phyloP scores from a whole-genome alignment of 2,113 vertebrate genomes.

The Apodemus speciosus region DNA sequence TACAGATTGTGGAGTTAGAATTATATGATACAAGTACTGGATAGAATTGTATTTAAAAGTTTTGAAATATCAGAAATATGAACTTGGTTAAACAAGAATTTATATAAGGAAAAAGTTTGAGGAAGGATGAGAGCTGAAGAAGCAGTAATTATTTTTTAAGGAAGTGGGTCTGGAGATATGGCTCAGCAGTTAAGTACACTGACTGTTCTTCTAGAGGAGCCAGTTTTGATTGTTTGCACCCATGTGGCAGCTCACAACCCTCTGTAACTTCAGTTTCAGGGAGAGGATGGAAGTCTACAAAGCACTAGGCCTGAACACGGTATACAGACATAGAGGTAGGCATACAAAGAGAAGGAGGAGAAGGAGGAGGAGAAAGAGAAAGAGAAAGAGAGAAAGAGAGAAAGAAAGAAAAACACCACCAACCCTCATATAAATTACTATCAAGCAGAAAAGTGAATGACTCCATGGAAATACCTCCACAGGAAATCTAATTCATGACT shows the following conservation, averaged over 20 bases:
- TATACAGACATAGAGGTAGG: neutral
- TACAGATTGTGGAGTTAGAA: neutral
- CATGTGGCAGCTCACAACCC: neutral
- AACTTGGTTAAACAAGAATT: neutral
- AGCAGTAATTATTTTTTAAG: neutral
- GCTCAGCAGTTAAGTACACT: neutral
- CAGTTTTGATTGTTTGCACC: neutral
- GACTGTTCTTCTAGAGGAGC: neutral
- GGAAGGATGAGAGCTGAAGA: neutral
- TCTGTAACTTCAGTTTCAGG: neutral
- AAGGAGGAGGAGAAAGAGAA: too few relatives aligned
- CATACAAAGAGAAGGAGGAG: neutral
- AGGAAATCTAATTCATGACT: constrained; percentile 46
- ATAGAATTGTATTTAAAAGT: neutral
- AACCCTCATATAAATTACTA: neutral
- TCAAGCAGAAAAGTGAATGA: neutral
- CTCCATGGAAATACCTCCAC: neutral
- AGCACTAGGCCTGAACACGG: neutral
- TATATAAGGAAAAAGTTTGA: neutral
- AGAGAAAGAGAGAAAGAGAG: too few relatives aligned
- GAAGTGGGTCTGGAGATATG: neutral
- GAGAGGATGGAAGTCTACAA: neutral
- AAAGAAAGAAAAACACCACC: too few relatives aligned
- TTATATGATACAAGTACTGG: too few relatives aligned
- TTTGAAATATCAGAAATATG: neutral